These are phyloP conservation scores for Piezodorus guildinii DNA, from an alignment of 1,140 invertebrate species.

Conservation along the genomic window DNA sequence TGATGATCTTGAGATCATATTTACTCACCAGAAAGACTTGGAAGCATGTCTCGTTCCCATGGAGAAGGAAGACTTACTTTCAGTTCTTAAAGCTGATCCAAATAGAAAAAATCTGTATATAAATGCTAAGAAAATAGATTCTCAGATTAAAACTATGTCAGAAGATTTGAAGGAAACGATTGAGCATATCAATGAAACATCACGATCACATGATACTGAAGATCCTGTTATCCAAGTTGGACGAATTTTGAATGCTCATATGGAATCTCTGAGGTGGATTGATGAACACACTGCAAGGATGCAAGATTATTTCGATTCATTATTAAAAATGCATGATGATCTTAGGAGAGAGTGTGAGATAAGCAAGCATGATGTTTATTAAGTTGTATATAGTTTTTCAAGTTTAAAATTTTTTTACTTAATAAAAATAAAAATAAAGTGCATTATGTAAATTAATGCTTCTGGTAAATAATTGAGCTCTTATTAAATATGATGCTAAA, in stretches of 20 bases:
- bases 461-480: too few species aligned
- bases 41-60: slow-evolving; percentile 75
- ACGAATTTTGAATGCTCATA: slow-evolving; percentile 89
- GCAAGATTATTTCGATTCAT: slow-evolving; percentile 66
- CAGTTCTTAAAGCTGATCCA: slow-evolving; percentile 62
- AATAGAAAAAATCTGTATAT: slow-evolving; percentile 80
- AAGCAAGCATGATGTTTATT: slow-evolving; percentile 7
- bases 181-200: slow-evolving; percentile 82
- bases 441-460: too few species aligned
- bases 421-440: too few species aligned
- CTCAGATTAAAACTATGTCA: slow-evolving; percentile 85
- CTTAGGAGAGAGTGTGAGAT: slow-evolving; percentile 47
- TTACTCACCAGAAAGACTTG: slow-evolving; percentile 82
- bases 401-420: background rate
- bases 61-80: slow-evolving; percentile 59
- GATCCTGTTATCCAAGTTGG: slow-evolving; percentile 86
- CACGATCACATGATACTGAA: slow-evolving; percentile 65
- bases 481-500: too few species aligned
- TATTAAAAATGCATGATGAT: slow-evolving; percentile 68
- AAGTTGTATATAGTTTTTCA: background rate
- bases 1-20: slow-evolving; percentile 87
- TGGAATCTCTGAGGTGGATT: slow-evolving; percentile 91
- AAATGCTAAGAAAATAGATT: slow-evolving; percentile 79
- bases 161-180: slow-evolving; percentile 88
- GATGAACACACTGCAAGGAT: slow-evolving; percentile 63